A percentile compares a stretch with the other conserved stretches of the same genome.
Evolutionary conservation across 2,888 invertebrate species (phyloP).

Genomic region (Tineola bisselliella): DNA sequence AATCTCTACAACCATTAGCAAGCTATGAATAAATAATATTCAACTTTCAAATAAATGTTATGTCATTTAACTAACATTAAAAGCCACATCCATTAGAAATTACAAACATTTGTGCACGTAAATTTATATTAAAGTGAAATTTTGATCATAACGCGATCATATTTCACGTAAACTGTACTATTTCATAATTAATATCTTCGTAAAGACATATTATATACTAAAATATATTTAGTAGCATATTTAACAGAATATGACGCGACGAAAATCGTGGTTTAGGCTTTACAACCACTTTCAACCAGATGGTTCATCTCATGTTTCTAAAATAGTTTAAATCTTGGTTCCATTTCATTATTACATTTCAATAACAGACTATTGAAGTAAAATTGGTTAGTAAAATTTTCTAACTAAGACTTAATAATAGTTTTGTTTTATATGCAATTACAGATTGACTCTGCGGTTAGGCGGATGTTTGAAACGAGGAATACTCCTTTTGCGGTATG

Average conservation of each 20-base stretch:
- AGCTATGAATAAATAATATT: neutral
- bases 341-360: neutral
- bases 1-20: neutral
- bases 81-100: neutral
- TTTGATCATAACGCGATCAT: neutral
- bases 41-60: neutral
- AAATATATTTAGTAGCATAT: neutral
- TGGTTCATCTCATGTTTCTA: neutral
- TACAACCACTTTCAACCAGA: neutral
- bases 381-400: neutral
- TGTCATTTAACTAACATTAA: neutral
- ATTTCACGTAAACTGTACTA: slow-evolving; percentile 4
- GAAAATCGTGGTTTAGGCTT: slow-evolving; percentile 7
- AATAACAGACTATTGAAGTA: neutral
- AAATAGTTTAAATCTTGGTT: neutral
- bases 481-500: slow-evolving; percentile 3
- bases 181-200: neutral
- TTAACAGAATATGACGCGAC: neutral
- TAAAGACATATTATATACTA: too few relatives aligned
- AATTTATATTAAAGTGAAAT: slow-evolving; percentile 1
- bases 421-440: neutral
- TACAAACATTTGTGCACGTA: neutral
- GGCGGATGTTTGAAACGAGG: slow-evolving; percentile 4
- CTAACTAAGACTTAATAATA: neutral
- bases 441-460: neutral